Evolutionary conservation across 2,888 invertebrate genomes (phyloP), one percentile per base, ranked within the genome.

Genomic region (Cepaea hortensis): DNA sequence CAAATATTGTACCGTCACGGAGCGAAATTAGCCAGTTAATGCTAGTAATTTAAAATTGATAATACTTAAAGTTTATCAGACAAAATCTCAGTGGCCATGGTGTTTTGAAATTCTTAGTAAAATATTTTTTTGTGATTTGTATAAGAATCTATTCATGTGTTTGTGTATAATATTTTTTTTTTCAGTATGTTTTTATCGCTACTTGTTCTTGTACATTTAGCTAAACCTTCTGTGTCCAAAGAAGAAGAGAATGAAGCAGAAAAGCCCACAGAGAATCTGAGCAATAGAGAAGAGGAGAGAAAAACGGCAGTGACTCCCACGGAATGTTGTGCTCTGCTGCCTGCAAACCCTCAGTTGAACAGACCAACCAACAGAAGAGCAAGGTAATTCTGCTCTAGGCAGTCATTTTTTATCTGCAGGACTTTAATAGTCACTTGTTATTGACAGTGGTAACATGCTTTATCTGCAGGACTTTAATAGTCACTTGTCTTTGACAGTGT

Each of bases 311-410:
- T 88, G 82, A 92, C 92, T 23, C 93, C 93, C 18, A 93, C 92
- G 86, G 94, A 94, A 87, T 92, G 92, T 80, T 93, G 93, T 50
- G 93, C 92, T 46, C 91, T 94, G 65, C 89, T 94, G 35, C 93
- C 93, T 65, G 84, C 85, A 72, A 85, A 80, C 68, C 84, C 80
- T 72, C 84, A 84, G 68, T 73, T 87, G 3, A 87, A 84, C 48
- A 68, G 87, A 46, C 87, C 87, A 48, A 87, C 87, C 15, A 87
- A 87, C 48, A 73, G 87, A 46, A 80, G 84, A 79, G 87, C 87
- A 46, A 87, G 87, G 87, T 87, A 87, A 18, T 20, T 11, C 73
- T 35, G 70, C 46, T 35, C 55, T 55, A 55, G 55, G 18, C 48
- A 20, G 9, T 81, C n/a, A 20, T 81, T 9, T n/a, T 35, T 81